Conservation (phyloP, 2,797 vertebrate genomes). For the Buphagus erythrorhynchus region DNA sequence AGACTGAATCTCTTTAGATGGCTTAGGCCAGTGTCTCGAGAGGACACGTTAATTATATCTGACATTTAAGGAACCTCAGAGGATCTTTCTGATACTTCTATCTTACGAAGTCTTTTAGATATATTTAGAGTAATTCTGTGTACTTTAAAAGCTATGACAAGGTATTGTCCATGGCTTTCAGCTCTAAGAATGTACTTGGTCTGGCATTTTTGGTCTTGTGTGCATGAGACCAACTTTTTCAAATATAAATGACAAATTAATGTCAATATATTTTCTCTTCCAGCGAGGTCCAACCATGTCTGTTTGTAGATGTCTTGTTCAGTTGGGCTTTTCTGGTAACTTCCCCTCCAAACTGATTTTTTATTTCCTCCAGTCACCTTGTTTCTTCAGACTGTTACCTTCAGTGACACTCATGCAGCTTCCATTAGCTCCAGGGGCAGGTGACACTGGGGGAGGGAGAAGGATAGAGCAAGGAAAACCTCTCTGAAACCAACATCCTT, state of each 20-base stretch:
- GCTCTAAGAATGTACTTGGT: background rate
- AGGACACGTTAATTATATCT: background rate
- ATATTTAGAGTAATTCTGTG: background rate
- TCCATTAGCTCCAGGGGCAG: background rate
- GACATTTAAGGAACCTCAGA: background rate
- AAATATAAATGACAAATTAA: background rate
- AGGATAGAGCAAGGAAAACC: background rate
- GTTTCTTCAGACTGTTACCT: background rate
- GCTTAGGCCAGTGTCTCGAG: background rate
- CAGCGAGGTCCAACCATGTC: rapidly evolving
- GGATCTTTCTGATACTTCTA: background rate
- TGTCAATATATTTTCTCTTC: background rate
- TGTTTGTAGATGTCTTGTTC: background rate
- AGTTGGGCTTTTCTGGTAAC: background rate
- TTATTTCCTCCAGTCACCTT: background rate
- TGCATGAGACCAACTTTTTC: background rate
- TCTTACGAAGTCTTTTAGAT: background rate
- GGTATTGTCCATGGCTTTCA: background rate
- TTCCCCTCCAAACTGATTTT: background rate
- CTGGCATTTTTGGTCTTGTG: background rate
- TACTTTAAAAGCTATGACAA: background rate
- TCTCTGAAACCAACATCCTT: background rate
- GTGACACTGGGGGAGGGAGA: rapidly evolving
- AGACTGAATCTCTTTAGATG: background rate
- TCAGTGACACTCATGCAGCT: background rate